Conservation (phyloP, 2,113 vertebrate species). For the Saguinus midas region DNA sequence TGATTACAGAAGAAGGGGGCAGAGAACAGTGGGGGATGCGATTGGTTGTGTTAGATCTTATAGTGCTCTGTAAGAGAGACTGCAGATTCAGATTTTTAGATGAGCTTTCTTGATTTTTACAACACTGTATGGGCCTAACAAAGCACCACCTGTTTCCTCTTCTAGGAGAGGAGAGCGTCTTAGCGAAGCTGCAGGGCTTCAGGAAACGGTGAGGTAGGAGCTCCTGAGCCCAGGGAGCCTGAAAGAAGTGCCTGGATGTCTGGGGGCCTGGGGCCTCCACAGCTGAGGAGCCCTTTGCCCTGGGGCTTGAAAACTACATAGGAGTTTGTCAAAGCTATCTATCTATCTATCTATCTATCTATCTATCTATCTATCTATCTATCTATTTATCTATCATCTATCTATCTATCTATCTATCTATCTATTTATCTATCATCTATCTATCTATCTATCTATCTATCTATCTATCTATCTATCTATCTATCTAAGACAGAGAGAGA, state of each 20-base stretch:
- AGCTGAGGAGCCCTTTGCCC: background rate
- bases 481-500: too few relatives aligned
- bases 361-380: too few relatives aligned
- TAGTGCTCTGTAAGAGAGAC: background rate
- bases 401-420: too few relatives aligned
- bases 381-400: too few relatives aligned
- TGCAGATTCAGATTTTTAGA: background rate
- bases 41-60: background rate
- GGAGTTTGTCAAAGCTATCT: background rate
- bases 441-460: too few relatives aligned
- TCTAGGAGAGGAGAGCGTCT: background rate
- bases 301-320: background rate
- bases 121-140: background rate
- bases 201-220: too few relatives aligned
- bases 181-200: background rate
- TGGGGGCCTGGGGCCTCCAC: accelerated
- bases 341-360: too few relatives aligned
- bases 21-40: too few relatives aligned
- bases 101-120: background rate
- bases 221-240: background rate
- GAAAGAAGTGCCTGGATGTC: background rate
- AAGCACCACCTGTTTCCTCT: background rate
- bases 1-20: background rate
- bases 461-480: too few relatives aligned
- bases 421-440: too few relatives aligned